Percentiles rank a stretch among this genome's conserved stretches.
Conservation (phyloP, 2,797 vertebrate species). For the Muscicapa comitata region DNA sequence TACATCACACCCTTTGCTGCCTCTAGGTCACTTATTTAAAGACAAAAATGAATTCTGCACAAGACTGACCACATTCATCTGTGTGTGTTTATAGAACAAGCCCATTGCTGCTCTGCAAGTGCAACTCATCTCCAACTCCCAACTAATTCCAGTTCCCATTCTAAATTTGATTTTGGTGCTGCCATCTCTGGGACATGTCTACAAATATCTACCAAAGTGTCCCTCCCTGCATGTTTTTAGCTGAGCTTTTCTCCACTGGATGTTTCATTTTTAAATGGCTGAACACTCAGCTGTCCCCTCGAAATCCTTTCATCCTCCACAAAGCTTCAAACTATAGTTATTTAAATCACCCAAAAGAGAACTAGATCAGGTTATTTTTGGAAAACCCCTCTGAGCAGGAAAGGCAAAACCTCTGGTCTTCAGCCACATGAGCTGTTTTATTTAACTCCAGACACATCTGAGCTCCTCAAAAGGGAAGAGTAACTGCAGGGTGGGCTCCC, state of each 20-base stretch:
- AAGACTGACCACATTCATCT: conserved; percentile 62
- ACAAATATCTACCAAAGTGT: conserved; percentile 14
- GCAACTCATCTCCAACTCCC: conserved; percentile 57
- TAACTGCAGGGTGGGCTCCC: background rate
- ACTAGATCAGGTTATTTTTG: conserved; percentile 9
- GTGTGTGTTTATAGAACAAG: background rate
- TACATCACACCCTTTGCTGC: conserved; percentile 65
- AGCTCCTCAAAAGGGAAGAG: background rate
- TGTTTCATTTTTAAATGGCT: background rate
- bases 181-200: background rate
- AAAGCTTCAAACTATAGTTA: background rate
- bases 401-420: background rate
- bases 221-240: background rate
- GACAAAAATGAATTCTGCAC: conserved; percentile 44
- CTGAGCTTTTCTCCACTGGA: background rate
- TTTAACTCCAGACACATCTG: background rate
- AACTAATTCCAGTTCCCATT: conserved; percentile 65
- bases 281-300: background rate
- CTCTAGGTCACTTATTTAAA: conserved; percentile 72
- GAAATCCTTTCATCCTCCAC: background rate
- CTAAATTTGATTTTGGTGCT: conserved; percentile 27
- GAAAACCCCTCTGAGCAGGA: background rate
- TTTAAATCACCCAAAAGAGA: conserved; percentile 15
- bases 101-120: background rate
- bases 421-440: background rate